phyloP scores from a whole-genome alignment of 2,888 invertebrate species.

The Sesamia inferens region DNA sequence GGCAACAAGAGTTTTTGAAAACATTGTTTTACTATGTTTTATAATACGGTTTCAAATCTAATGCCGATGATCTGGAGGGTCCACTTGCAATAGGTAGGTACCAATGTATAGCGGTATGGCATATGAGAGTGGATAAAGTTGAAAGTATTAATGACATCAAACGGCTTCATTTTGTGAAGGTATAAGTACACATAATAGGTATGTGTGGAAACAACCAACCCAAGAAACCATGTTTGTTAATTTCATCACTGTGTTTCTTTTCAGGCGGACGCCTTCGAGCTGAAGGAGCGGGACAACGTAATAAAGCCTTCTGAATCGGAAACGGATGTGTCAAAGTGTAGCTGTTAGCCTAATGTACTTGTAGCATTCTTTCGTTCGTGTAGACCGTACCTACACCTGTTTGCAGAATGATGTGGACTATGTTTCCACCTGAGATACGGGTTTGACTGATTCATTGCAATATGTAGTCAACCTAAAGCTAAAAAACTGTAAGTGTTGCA shows the following conservation, averaged over 20 bases:
- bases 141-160: background rate
- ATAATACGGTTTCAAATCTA: too few relatives aligned
- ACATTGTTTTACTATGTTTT: too few relatives aligned
- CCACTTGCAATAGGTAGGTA: too few relatives aligned
- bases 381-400: slow-evolving; percentile 56
- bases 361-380: slow-evolving; percentile 52
- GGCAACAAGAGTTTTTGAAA: too few relatives aligned
- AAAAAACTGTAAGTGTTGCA: background rate
- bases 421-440: slow-evolving; percentile 56
- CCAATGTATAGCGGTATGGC: too few relatives aligned
- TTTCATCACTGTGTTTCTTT: slow-evolving; percentile 56
- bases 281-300: slow-evolving; percentile 86
- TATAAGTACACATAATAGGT: background rate
- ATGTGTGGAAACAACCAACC: background rate
- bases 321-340: slow-evolving; percentile 87
- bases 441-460: slow-evolving; percentile 22
- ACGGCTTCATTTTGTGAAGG: background rate
- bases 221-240: background rate
- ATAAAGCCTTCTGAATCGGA: slow-evolving; percentile 87
- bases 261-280: slow-evolving; percentile 87
- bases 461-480: background rate
- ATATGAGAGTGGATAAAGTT: too few relatives aligned
- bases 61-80: too few relatives aligned
- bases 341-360: slow-evolving; percentile 78
- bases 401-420: slow-evolving; percentile 38